These are phyloP conservation scores for Ophion costatus DNA, from an alignment of 2,888 invertebrate species.

Conservation along the genomic window DNA sequence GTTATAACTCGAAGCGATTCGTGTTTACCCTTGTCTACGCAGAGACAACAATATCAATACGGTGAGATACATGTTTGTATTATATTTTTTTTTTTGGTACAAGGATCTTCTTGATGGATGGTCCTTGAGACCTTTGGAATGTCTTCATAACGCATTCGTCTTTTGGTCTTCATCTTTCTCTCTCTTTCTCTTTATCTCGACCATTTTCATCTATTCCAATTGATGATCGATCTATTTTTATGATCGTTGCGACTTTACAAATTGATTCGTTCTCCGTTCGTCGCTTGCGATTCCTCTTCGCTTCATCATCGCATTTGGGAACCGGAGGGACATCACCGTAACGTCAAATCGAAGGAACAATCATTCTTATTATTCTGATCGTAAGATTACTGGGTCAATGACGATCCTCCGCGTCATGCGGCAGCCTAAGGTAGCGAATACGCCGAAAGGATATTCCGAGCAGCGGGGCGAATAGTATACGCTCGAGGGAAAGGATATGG, in stretches of 20 bases:
- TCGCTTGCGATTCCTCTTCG: not conserved
- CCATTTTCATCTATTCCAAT: not conserved
- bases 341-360: not conserved
- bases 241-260: not conserved
- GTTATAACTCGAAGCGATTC: conserved; percentile 7
- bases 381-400: conserved; percentile 8
- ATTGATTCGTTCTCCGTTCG: not conserved
- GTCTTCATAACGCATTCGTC: not conserved
- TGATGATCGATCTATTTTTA: not conserved
- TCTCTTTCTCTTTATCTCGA: not conserved
- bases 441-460: conserved; percentile 24
- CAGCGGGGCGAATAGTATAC: conserved; percentile 1
- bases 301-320: not conserved
- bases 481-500: conserved; percentile 45
- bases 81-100: conserved; percentile 1
- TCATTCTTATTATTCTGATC: not conserved
- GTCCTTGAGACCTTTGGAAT: not conserved
- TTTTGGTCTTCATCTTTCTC: not conserved
- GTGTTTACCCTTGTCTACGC: not conserved
- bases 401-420: not conserved
- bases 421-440: conserved; percentile 18
- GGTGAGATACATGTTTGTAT: conserved; percentile 3
- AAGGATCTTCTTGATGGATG: not conserved
- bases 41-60: conserved; percentile 18
- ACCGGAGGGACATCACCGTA: not conserved